Conservation (phyloP, 1,140 invertebrate genomes). For the Bombus sibiricus region DNA sequence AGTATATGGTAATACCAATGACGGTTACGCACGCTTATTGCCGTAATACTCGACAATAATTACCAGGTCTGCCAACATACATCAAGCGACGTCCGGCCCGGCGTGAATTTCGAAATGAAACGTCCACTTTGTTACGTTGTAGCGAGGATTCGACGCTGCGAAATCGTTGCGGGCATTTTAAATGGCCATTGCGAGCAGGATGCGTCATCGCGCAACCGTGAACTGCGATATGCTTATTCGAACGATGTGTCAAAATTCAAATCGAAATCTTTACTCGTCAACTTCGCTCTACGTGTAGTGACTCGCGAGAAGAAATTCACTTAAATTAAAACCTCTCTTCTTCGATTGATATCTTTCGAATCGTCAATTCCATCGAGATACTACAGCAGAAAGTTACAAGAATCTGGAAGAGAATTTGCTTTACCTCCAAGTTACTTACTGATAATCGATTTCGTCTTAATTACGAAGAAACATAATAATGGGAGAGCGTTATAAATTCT, state of each 20-base stretch:
- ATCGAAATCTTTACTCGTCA: too few species aligned
- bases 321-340: too few species aligned
- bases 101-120: slow-evolving; percentile 56
- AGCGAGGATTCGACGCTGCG: neutral
- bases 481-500: neutral
- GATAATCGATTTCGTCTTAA: neutral
- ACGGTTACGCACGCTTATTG: slow-evolving; percentile 68
- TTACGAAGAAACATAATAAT: neutral
- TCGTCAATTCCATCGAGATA: neutral
- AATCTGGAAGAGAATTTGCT: neutral
- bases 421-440: neutral
- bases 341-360: neutral
- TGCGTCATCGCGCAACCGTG: neutral
- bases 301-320: too few species aligned
- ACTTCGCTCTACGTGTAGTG: too few species aligned
- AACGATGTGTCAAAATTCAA: neutral
- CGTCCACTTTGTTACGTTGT: slow-evolving; percentile 31
- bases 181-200: neutral
- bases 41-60: slow-evolving; percentile 66
- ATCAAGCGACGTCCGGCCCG: slow-evolving; percentile 48
- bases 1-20: slow-evolving; percentile 72
- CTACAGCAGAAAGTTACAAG: neutral
- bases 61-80: slow-evolving; percentile 65
- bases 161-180: slow-evolving; percentile 2
- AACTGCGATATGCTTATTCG: neutral